Evolutionary conservation across 2,888 invertebrate genomes (phyloP), one percentile per base, ranked within the genome.

Genomic region (Nezara viridula): DNA sequence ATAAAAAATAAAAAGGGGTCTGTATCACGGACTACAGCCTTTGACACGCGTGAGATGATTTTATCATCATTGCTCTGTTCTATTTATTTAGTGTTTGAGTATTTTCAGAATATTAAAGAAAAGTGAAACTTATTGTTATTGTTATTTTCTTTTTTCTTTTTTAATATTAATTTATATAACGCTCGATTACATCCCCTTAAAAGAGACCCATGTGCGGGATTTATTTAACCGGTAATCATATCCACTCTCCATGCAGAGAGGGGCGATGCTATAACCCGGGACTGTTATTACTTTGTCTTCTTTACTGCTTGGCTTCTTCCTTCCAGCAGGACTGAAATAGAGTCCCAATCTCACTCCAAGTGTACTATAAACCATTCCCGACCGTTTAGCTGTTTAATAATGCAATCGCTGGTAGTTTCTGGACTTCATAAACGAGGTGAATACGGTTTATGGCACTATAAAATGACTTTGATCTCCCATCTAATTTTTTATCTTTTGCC

Each of bases 211-310:
- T 21, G 2, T 24, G 2, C 24, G 27, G 60, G 16, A 60, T 60
- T 27, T 27, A 60, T 27, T 73, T 19, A 73, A 24, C 19, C 19
- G 16, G 19, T 7, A 19, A 73, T 37, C 19, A 37, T 73, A 19
- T 7, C 21, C 66, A 16, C 14, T n/a, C n/a, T 27, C 14, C 27
- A 60, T 60, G 6, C 14, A 27, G 16, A 60, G 27, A 16, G n/a
- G 3, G 66, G 19, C 66, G 12, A 60, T 1, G 21, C 37, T 2
- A 37, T 73, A 73, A 73, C 66, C 37, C 19, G 9, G 2, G 7
- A 37, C 66, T 73, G 66, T 73, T 73, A 73, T 73, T 73, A 73
- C 66, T 73, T 21, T 32, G 66, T 73, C 19, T 73, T 37, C 66
- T 73, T 73, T 73, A 73, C 66, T 6, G 37, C 66, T 0, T 19